Percentiles rank a stretch among this genome's conserved stretches.
These are phyloP conservation scores for Sphinx pinastri DNA, from an alignment of 2,888 invertebrate species.

Conservation along the genomic window DNA sequence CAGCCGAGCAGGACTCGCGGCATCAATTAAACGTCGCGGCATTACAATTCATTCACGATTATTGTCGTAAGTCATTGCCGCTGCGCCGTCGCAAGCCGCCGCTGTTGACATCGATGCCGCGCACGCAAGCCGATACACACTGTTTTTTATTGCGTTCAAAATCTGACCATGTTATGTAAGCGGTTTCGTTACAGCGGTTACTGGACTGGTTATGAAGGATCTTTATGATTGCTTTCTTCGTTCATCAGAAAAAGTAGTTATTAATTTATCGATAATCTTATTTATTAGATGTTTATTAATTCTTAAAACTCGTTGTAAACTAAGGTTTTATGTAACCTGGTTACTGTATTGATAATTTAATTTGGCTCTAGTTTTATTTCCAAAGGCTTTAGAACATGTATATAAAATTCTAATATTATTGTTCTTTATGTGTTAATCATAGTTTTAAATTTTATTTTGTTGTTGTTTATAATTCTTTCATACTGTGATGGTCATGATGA, in stretches of 20 bases:
- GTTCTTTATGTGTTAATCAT: neutral
- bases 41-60: constrained; percentile 80
- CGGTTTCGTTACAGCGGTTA: neutral
- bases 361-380: neutral
- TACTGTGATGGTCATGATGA: neutral
- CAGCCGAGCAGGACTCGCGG: constrained; percentile 38
- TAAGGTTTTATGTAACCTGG: too few species aligned
- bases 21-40: constrained; percentile 72
- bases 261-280: too few species aligned
- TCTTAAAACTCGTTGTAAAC: too few species aligned
- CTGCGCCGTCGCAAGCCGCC: constrained; percentile 43
- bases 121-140: constrained; percentile 58
- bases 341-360: neutral
- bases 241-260: too few species aligned
- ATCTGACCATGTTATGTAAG: constrained; percentile 33
- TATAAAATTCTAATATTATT: neutral
- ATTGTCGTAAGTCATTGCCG: constrained; percentile 68
- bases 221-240: too few species aligned
- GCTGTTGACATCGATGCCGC: constrained; percentile 57
- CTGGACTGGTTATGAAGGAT: neutral
- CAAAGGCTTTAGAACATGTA: neutral
- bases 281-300: too few species aligned
- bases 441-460: neutral
- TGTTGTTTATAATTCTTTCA: neutral
- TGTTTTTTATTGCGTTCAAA: constrained; percentile 41